A percentile compares a stretch with the other conserved stretches of the same genome.
Conservation (phyloP, 1,140 invertebrate genomes). For the Penaeus chinensis region DNA sequence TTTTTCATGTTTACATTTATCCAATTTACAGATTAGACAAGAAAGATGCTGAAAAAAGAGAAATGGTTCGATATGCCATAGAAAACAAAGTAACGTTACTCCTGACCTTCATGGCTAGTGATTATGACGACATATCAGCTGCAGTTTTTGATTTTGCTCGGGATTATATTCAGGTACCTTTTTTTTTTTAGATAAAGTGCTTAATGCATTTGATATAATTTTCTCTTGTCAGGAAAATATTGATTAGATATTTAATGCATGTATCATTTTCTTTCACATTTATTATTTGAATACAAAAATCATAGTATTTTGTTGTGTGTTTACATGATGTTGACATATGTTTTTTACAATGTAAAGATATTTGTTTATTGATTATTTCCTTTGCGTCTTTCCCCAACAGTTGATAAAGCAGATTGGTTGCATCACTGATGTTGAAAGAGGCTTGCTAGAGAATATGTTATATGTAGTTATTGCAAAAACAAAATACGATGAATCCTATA, state of each 20-base stretch:
- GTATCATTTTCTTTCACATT: no score
- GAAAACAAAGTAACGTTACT: conserved; percentile 71
- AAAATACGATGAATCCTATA: conserved; percentile 72
- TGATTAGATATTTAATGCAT: no score
- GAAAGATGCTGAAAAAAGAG: conserved; percentile 66
- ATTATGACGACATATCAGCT: conserved; percentile 73
- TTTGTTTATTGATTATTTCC: conserved; percentile 48
- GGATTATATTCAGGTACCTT: conserved; percentile 71
- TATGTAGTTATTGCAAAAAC: conserved; percentile 72
- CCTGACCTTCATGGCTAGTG: conserved; percentile 72
- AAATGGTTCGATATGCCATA: conserved; percentile 68
- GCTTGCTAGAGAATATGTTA: conserved; percentile 67
- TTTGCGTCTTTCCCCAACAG: conserved; percentile 64
- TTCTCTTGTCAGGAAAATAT: neutral
- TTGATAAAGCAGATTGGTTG: conserved; percentile 64
- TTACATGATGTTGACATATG: neutral
- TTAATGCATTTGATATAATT: neutral
- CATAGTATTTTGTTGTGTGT: no score
- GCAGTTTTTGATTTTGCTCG: conserved; percentile 72
- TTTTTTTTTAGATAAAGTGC: neutral
- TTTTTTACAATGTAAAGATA: conserved; percentile 37
- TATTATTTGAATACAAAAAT: no score
- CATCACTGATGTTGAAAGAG: conserved; percentile 63
- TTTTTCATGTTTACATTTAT: no score
- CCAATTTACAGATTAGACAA: conserved; percentile 51